Base-by-base conservation (phyloP, 2,797 vertebrate species). In the Microchirus variegatus region DNA sequence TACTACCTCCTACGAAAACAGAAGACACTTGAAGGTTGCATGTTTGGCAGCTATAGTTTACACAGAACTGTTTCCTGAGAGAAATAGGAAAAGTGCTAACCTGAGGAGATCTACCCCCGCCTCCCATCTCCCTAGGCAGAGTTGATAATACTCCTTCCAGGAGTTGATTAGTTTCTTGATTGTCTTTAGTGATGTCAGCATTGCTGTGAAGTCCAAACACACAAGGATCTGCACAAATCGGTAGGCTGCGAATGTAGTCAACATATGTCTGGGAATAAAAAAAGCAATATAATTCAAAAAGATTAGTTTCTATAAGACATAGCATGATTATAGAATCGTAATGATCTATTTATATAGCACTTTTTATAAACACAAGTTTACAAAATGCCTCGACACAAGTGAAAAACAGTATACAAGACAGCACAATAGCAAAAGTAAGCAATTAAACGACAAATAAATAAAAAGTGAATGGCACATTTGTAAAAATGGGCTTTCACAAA, bases 171-270 rank as follows among this genome's bases (percentile, higher is more conserved):
- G 96, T 98, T 86, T 98, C 97, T 75, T 96, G 95, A 87, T 96
- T 96, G 73, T 98, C 96, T 73, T 97, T 98, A 6, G 95, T 96
- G 84, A 99, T 98, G 74, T 98, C 95, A 7, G 94, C 96, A 1
- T 98, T 98, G 86, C 95, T 95, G 18, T 98, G 95, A 54, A 98
- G 96, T 17, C 96, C 94, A 48, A 98, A 98, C 46, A 98, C 95
- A 68, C 93, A 95, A 1, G 96, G 96, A 16, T 96, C 92, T 7
- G 95, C 89, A 54, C 83, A 83, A 82, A 95, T 94, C 42, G 96
- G 96, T 42, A 98, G 93, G 56, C 66, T 86, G 79, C 93, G 91
- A 63, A 97, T 87, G 74, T 97, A 96, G 10, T 95, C 88, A 6
- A 98, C 68, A 8, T 96, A 97, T 3, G 86, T 90, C 97, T 98